Conservation (phyloP, 2,888 invertebrate species). For the Netelia virgata region DNA sequence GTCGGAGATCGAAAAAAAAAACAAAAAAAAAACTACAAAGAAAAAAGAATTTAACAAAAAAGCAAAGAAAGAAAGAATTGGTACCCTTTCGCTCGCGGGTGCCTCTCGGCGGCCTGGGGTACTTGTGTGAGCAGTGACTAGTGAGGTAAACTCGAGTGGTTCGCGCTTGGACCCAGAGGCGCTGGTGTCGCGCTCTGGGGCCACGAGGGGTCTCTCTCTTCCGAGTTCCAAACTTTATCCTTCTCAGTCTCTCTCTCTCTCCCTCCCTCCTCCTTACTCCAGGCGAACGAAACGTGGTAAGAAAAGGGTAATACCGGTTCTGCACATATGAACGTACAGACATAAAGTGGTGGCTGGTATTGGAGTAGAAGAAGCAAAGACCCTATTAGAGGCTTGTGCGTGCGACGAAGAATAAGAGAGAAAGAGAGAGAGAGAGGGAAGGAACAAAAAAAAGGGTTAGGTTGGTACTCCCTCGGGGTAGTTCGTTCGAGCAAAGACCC, state of each 20-base stretch:
- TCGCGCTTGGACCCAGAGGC: conserved; percentile 71
- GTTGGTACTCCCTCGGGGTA: not conserved
- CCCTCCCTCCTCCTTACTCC: not conserved
- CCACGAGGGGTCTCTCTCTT: conserved; percentile 44
- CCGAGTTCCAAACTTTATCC: conserved; percentile 52
- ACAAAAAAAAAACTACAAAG: conserved; percentile 15
- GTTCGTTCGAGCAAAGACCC: not conserved
- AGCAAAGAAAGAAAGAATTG: conserved; percentile 76
- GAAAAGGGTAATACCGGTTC: conserved; percentile 4
- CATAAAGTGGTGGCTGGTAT: conserved; percentile 7
- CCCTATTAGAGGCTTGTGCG: conserved; percentile 36
- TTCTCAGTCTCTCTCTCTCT: conserved; percentile 68
- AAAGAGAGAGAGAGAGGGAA: no score
- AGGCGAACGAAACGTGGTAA: conserved; percentile 16
- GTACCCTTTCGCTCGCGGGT: conserved; percentile 81
- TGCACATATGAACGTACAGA: not conserved
- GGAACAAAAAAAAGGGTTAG: conserved; percentile 61
- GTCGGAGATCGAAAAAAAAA: conserved; percentile 22
- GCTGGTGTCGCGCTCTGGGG: conserved; percentile 68
- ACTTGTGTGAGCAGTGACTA: conserved; percentile 81
- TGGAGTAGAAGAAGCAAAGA: conserved; percentile 64
- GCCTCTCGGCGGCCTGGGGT: conserved; percentile 80
- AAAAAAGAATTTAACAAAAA: not conserved
- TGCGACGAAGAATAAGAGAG: conserved; percentile 63
- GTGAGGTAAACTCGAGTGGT: conserved; percentile 82